Evolutionary conservation across 2,113 vertebrate species (phyloP).

Genomic region (Nanger granti): DNA sequence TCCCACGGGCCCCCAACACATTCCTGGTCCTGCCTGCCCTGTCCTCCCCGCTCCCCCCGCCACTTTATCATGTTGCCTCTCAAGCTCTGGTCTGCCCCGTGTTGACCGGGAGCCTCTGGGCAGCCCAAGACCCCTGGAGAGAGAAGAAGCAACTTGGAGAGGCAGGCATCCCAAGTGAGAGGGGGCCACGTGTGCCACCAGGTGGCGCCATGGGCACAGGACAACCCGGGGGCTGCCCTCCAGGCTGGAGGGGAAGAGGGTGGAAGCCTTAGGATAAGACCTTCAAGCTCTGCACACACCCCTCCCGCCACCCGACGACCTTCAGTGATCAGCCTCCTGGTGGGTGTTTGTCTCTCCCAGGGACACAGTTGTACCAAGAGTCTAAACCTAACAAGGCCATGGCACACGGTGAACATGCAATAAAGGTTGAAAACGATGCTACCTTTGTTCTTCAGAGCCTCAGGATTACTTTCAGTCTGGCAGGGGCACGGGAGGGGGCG

Average conservation of each 20-base stretch:
- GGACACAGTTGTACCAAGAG: not conserved
- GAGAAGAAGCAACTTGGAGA: not conserved
- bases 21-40: not conserved
- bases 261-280: not conserved
- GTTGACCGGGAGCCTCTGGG: not conserved
- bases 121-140: not conserved
- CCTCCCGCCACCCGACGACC: not conserved
- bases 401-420: rapidly evolving
- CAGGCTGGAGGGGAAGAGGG: not conserved
- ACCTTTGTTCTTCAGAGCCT: not conserved
- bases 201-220: conserved; percentile 42
- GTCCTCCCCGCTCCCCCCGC: not conserved
- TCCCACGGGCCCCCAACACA: not conserved
- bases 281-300: not conserved
- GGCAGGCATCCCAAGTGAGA: not conserved
- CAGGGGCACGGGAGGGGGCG: not conserved
- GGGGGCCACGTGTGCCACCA: not conserved
- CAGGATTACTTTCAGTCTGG: not conserved
- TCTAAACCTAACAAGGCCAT: not conserved
- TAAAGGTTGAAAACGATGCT: not conserved
- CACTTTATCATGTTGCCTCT: rapidly evolving
- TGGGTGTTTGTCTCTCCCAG: not conserved
- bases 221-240: not conserved
- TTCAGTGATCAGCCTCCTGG: not conserved
- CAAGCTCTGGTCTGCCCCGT: not conserved